Evolutionary conservation across 2,888 invertebrate species (phyloP).

Genomic region (Acronicta alni): DNA sequence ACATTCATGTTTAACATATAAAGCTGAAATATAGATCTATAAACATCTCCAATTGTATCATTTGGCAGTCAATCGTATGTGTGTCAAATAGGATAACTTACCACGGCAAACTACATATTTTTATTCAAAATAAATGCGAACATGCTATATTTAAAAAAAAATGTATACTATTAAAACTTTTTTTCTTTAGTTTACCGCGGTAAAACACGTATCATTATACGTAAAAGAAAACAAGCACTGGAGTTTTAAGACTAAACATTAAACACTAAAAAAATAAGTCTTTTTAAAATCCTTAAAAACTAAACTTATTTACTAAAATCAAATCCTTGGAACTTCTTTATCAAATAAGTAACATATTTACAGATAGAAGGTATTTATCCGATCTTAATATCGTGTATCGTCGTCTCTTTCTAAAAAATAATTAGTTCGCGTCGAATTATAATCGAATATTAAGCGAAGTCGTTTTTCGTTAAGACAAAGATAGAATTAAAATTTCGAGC

Average conservation of each 20-base stretch:
- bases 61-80: conserved; percentile 9
- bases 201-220: conserved; percentile 28
- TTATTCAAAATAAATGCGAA: conserved; percentile 23
- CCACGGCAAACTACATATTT: conserved; percentile 30
- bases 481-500: conserved; percentile 10
- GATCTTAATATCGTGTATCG: conserved; percentile 14
- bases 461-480: conserved; percentile 33
- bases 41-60: conserved; percentile 19
- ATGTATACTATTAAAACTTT: conserved; percentile 12
- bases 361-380: conserved; percentile 48
- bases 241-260: conserved; percentile 63
- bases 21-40: conserved; percentile 13
- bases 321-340: conserved; percentile 79
- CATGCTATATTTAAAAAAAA: conserved; percentile 6
- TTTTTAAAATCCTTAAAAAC: conserved; percentile 77
- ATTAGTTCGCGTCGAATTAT: conserved; percentile 51
- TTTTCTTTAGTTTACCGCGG: conserved; percentile 23
- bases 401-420: conserved; percentile 42
- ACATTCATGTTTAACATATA: conserved; percentile 4
- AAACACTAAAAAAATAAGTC: conserved; percentile 79
- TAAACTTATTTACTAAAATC: conserved; percentile 70
- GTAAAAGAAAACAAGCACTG: conserved; percentile 55
- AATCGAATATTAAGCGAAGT: conserved; percentile 53
- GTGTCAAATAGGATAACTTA: conserved; percentile 17
- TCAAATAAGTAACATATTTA: conserved; percentile 64